Base-by-base conservation (phyloP, 2,113 vertebrate genomes). In the Hydrolagus affinis region DNA sequence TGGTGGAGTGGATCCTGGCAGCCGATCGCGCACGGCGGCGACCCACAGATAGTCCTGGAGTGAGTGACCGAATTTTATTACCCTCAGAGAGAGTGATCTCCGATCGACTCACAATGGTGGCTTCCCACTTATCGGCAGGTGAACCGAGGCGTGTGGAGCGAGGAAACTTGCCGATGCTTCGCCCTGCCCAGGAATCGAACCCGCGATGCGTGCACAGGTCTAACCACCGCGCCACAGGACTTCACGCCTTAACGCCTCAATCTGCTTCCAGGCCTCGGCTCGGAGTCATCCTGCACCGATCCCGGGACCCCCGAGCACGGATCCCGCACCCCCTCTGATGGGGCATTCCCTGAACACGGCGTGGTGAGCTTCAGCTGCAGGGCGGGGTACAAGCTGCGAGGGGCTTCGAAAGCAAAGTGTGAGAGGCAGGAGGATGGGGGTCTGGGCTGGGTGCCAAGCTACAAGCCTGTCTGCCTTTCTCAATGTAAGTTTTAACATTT, bases 301-400 rank as follows among this genome's bases (percentile, higher is more conserved):
- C 94, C 95, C 0, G 94, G 93, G 21, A 77, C 92, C 87, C 94
- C 93, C 2, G 91, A 95, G 9, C 93, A 96, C 14, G 95, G 95
- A 87, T 92, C 92, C 91, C 90, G 93, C 90, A 94, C 92, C 0
- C 94, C 94, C 86, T 91, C 88, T 0, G 88, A 85, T 0, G 92
- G 93, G 0, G 89, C 93, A 4, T 96, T 96, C 91, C 94, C 92
- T 72, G 94, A 96, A 78, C 92, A 91, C 0, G 91, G 94, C 11
- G 91, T 95, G 23, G 90, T 94, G 77, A 92, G 93, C 0, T 95
- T 94, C 88, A 93, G 93, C 70, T 96, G 95, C 90, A 90, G 92
- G 70, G 92, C 93, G 3, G 94, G 95, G 86, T 96, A 95, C 89
- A 93, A 89, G 85, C 92, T 96, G 87, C 94, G 93, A 71, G 95